Conservation (phyloP, 92 coral and sea anemone species). For the Ricordea florida region DNA sequence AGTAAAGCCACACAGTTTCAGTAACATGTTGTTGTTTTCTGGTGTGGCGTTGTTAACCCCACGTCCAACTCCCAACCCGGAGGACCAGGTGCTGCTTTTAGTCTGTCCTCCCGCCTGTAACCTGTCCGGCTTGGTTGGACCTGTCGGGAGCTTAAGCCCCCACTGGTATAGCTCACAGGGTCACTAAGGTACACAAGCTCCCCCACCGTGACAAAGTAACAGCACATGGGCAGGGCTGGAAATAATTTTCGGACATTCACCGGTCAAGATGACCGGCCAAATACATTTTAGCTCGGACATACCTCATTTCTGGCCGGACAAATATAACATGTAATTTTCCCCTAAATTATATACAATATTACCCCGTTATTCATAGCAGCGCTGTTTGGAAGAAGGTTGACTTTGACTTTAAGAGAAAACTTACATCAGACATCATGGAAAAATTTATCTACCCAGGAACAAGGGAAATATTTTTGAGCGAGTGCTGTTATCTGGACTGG, state of each 20-base stretch:
- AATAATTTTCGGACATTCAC: too few species aligned
- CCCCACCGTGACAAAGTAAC: not conserved
- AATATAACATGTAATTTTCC: too few species aligned
- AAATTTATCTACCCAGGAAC: slow-evolving; percentile 28
- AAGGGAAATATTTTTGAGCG: not conserved
- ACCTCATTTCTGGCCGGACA: too few species aligned
- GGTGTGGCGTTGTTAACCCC: not conserved
- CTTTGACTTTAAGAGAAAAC: too few species aligned
- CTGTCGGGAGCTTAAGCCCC: not conserved
- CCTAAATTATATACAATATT: too few species aligned
- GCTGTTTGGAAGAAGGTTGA: too few species aligned
- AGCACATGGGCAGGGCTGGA: too few species aligned
- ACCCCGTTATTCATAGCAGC: too few species aligned
- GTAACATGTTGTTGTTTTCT: not conserved
- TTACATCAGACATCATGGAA: slow-evolving; percentile 26
- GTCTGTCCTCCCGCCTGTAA: not conserved
- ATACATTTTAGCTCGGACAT: too few species aligned
- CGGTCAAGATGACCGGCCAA: too few species aligned
- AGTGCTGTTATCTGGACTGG: slow-evolving; percentile 17
- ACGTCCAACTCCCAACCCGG: not conserved
- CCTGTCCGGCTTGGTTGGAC: not conserved
- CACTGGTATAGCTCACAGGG: not conserved
- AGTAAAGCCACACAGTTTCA: too few species aligned
- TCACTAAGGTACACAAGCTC: too few species aligned
- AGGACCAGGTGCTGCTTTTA: not conserved